These are phyloP conservation scores for Poecilia latipinna DNA, from an alignment of 2,113 vertebrate species.

Conservation along the genomic window DNA sequence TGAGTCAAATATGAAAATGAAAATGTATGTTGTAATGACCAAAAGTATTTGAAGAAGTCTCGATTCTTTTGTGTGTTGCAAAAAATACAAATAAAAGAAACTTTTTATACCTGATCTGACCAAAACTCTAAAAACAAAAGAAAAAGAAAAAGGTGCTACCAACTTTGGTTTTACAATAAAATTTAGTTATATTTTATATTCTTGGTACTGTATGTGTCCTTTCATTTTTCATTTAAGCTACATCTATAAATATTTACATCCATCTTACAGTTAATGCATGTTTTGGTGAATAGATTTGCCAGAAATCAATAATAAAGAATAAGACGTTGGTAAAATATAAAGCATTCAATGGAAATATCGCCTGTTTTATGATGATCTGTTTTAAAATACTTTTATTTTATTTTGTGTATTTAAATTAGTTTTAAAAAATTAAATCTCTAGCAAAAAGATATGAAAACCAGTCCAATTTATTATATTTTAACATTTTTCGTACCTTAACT, in stretches of 20 bases:
- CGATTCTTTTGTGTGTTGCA: constrained; percentile 54
- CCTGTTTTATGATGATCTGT: not conserved
- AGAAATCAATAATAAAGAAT: not conserved
- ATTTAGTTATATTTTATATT: constrained; percentile 57
- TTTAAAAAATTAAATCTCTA: not conserved
- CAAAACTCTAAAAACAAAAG: constrained; percentile 42
- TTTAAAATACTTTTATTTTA: not conserved
- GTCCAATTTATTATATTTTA: not conserved
- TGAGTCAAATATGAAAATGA: constrained; percentile 47
- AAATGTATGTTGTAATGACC: constrained; percentile 61
- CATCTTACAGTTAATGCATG: not conserved
- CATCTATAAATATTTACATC: not conserved
- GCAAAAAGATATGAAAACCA: too few relatives aligned
- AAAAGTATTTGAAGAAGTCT: constrained; percentile 67
- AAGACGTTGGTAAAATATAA: not conserved
- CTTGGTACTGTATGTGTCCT: constrained; percentile 10
- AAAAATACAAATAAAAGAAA: constrained; percentile 20
- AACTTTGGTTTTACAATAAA: constrained; percentile 66
- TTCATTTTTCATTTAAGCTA: not conserved
- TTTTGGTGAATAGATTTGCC: not conserved
- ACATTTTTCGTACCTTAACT: not conserved
- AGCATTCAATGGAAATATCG: not conserved
- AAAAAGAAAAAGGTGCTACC: constrained; percentile 43
- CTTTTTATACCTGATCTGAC: constrained; percentile 60
- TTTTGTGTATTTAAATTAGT: not conserved